Base-by-base conservation (phyloP, 2,113 vertebrate genomes). In the Epinephelus lanceolatus region DNA sequence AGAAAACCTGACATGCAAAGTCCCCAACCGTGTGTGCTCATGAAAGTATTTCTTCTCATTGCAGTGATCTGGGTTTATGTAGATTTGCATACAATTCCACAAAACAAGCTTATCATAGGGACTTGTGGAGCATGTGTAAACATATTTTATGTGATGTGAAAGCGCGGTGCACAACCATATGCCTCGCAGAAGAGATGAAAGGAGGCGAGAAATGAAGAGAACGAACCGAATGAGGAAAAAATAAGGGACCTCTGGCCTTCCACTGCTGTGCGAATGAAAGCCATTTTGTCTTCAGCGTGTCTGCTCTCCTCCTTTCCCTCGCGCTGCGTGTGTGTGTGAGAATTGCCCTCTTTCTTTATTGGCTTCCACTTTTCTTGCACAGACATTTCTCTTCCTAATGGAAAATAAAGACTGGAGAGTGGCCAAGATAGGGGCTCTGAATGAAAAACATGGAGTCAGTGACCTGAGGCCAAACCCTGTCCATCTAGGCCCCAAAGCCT, bases 401-500 rank as follows among this genome's bases (percentile, higher is more conserved):
- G 91, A 90, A 91, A 91, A 90, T 90, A 89, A 88, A 93, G 86
- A 88, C 75, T 53, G 78, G 70, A 79, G 76, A 78, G 81, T 77
- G 90, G 71, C 72, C 68, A 25, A 84, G 89, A 87, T 87, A 51
- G 79, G 51, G 27, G 42, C 66, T 86, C 42, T 72, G 88, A 90
- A 93, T 92, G 92, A 92, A 90, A 92, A 94, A 88, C 90, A 90
- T 81, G n/a, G 85, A 86, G 81, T 83, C 62, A 18, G 69, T 87
- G 88, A 91, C 89, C 90, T 42, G 67, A 80, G 86, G 88, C 83
- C 86, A 79, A 14, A 75, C 73, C 67, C 67, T 69, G 88, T 91
- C 90, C 81, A 61, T 91, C 91, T 49, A 1, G 55, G 57, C 49
- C 70, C 67, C 63, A 11, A 56, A 76, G 75, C 74, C 56, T 51